Evolutionary conservation across 2,113 vertebrate genomes (phyloP), one percentile per base, ranked within the genome.

Genomic region (Daphoenositta chrysoptera): DNA sequence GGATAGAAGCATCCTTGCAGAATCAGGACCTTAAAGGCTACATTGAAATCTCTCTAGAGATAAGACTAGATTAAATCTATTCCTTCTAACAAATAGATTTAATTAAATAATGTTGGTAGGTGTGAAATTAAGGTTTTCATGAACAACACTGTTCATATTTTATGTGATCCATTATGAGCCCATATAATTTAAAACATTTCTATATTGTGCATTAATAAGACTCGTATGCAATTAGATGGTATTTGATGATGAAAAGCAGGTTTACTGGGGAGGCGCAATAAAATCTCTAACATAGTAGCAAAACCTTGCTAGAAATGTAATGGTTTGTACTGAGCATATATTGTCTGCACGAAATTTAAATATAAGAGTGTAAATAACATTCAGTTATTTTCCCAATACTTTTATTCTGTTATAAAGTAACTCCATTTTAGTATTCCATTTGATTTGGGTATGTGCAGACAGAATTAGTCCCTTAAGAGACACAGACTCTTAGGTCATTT

Each of bases 191-290:
- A 81, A 94, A 93, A 78, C 15, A 39, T 48, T 63, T 6, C 26
- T 83, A 68, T 81, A 71, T 45, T 33, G 31, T 81, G 44, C 64
- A 64, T 71, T 87, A 66, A 28, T 70, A 68, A 64, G 63, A 37
- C 27, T 88, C 0, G 2, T 53, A 56, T 57, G 16, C 40, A 92
- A n/a, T 92, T 88, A 90, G 48, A 45, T 82, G 40, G 39, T 35
- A 88, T 80, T 83, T 92, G 90, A 35, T 83, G 75, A 88, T 56
- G 40, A 93, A 93, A 95, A 91, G 27, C 61, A 86, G 71, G 37
- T 94, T 86, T 86, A 92, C 39, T 81, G 54, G 22, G 2, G 1
- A 53, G 15, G 39, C 83, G 40, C 56, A 83, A 84, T 89, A 87
- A 94, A 71, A 79, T 51, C 31, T 92, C 40, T 73, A 78, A 68